Evolutionary conservation across 1,140 invertebrate genomes (phyloP).

Genomic region (Calliopsis andreniformis): DNA sequence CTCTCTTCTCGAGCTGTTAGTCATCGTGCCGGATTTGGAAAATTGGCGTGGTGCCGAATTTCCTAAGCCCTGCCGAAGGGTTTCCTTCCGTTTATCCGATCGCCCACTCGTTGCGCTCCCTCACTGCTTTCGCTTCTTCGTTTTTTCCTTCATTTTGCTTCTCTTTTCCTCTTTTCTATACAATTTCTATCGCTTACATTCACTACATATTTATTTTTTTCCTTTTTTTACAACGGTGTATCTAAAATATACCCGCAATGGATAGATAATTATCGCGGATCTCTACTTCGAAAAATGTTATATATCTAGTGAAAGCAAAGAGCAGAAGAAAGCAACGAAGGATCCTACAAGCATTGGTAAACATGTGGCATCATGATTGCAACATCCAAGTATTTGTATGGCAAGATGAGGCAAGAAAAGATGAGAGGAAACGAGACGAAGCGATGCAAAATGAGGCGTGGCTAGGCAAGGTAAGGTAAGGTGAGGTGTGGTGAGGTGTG

Average conservation of each 20-base stretch:
- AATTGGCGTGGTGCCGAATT: constrained; percentile 70
- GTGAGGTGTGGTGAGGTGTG: no score
- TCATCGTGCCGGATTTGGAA: constrained; percentile 71
- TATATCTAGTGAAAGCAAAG: neutral
- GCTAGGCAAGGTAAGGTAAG: no score
- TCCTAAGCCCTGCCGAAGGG: constrained; percentile 64
- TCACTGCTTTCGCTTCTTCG: constrained; percentile 15
- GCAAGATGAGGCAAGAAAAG: constrained; percentile 23
- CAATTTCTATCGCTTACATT: no score
- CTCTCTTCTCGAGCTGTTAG: constrained; percentile 59
- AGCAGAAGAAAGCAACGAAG: constrained; percentile 36
- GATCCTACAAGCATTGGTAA: constrained; percentile 12
- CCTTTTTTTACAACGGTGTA: no score
- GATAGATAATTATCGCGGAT: neutral
- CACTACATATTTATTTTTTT: no score
- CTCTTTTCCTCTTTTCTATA: neutral
- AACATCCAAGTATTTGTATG: constrained; percentile 49
- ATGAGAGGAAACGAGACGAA: no score
- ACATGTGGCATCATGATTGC: constrained; percentile 36
- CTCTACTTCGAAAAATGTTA: no score
- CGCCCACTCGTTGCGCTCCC: constrained; percentile 3
- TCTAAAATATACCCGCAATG: no score
- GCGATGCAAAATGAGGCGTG: no score
- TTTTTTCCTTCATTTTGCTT: constrained; percentile 1
- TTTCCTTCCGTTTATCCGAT: constrained; percentile 36